Base-by-base conservation (phyloP, 1,140 invertebrate species). In the Cydia fagiglandana region DNA sequence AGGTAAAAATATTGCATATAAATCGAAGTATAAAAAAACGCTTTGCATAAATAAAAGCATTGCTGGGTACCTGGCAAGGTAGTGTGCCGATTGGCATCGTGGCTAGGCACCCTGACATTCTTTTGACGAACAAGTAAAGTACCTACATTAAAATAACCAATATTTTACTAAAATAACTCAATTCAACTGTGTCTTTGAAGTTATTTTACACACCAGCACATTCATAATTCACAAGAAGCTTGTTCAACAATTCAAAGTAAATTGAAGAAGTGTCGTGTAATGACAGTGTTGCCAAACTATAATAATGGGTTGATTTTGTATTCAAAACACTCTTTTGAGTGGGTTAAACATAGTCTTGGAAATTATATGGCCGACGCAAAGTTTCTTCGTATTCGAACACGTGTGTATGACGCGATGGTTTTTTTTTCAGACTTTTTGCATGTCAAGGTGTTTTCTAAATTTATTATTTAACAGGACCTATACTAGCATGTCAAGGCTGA, bases 261-360 rank as follows among this genome's bases (percentile, higher is more conserved):
- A n/a, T 70, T 9, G 5, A 70, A 41, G 13, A 45, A 68, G 64
- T 70, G 7, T 38, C 66, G 17, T 70, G 7, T 68, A 70, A 70
- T 70, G 17, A 70, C 13, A 38, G 38, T 41, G 66, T 17, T 70
- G 66, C 66, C 30, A 70, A 70, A 34, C 30, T 17, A 0, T 70
- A 70, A 70, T 70, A 38, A 41, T 4, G 34, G 66, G 66, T 70
- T 38, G n/a, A 70, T 38, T 70, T 13, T 38, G 20, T 70, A 41
- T 70, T 70, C 66, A 70, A 45, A 38, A 70, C 30, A 70, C 66
- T 70, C 13, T 70, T 70, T 45, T 70, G 24, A 70, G 45, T 70
- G 15, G n/a, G n/a, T 45, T 70, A 70, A 70, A 70, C 66, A 70
- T 20, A 70, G 34, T 30, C 4, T 3, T 1, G 7, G 34, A 30